Base-by-base conservation (phyloP, 1,140 invertebrate genomes). In the Trachelipus rathkii region DNA sequence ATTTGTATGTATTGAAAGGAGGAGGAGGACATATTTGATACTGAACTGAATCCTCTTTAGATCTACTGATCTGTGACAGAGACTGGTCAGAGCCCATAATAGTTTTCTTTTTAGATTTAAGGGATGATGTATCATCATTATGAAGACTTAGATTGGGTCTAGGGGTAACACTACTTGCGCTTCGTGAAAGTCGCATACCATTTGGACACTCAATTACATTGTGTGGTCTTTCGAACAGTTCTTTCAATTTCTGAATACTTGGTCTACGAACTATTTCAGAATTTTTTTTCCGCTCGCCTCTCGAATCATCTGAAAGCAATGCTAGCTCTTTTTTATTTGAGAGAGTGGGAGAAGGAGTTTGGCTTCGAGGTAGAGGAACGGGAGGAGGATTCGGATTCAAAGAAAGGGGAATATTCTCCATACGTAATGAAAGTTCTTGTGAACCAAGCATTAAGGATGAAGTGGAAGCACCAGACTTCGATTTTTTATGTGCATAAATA, bases 221-320 rank as follows among this genome's bases (percentile, higher is more conserved):
- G 24, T 76, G 60, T 46, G 75, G 77, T 76, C 82, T 84, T 80
- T 87, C 87, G 84, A 87, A 87, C n/a, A 87, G 79, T 19, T 86
- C 84, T 79, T 85, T 86, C 19, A 87, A 81, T 77, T 85, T 86
- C 0, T 84, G 83, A 76, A 87, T 87, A 75, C 86, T 86, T 11
- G 86, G 85, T 74, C 85, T 83, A 1, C 85, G 78, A 33, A 85
- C 75, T 46, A 84, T 78, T 78, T 83, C 81, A 74, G 80, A 77
- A 43, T 82, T 78, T 74, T 82, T 81, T 60, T 81, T 82, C 68
- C 74, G 70, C 44, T 79, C 69, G 46, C 81, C 71, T 11, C 66
- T 46, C 53, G 21, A 67, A 72, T 66, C 45, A 71, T 73, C 67
- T 74, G 75, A 11, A 33, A 11, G 19, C 19, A 24, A 21, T 45